Evolutionary conservation across 2,113 vertebrate species (phyloP).

Genomic region (Carassius auratus): DNA sequence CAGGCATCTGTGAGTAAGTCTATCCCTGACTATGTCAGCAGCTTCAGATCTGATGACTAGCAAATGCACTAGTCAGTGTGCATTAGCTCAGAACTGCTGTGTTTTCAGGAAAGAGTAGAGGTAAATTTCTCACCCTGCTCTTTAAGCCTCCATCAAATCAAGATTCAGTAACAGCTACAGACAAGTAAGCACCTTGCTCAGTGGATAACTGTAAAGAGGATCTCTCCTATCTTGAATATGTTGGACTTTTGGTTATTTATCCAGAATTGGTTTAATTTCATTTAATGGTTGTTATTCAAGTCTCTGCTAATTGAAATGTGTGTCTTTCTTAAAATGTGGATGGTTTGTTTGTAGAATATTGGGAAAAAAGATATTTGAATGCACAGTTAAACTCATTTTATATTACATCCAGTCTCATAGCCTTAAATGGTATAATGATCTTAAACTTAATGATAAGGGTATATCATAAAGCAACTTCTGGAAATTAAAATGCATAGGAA

Average conservation of each 20-base stretch:
- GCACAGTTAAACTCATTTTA: too few species aligned
- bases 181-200: constrained; percentile 20
- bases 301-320: neutral
- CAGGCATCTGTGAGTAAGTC: constrained; percentile 14
- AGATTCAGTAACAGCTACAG: neutral
- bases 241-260: neutral
- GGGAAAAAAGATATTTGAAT: too few species aligned
- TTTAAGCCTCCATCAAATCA: constrained; percentile 26
- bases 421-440: neutral
- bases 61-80: constrained; percentile 27
- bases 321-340: too few species aligned
- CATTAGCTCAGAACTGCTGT: constrained; percentile 26
- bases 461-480: neutral
- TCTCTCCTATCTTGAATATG: neutral
- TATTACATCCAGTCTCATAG: neutral
- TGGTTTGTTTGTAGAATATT: too few species aligned
- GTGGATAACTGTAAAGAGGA: constrained; percentile 9
- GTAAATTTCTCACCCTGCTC: constrained; percentile 8
- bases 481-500: neutral
- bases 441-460: too few species aligned
- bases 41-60: constrained; percentile 36
- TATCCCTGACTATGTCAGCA: constrained; percentile 38
- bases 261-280: neutral
- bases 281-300: neutral
- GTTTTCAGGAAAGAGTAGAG: constrained; percentile 19